Evolutionary conservation across 2,888 invertebrate species (phyloP).

Genomic region (Drosophila quinaria): DNA sequence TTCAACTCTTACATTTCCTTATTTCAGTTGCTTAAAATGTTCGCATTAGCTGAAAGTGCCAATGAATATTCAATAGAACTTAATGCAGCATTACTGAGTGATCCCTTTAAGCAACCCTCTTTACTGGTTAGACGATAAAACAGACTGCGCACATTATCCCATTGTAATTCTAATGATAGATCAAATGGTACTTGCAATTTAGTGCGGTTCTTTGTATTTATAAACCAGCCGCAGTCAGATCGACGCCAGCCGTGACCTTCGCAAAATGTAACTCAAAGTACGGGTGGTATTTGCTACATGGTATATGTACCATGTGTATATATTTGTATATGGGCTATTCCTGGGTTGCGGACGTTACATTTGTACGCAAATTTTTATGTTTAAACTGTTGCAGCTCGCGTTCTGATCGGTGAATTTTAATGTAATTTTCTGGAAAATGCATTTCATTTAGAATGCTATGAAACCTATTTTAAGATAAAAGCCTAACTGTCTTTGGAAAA

Average conservation of each 20-base stretch:
- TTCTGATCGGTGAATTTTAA: too few relatives aligned
- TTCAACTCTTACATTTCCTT: not conserved
- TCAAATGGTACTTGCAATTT: constrained; percentile 64
- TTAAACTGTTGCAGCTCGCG: too few relatives aligned
- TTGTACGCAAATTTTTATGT: too few relatives aligned
- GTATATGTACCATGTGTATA: too few relatives aligned
- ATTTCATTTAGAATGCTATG: too few relatives aligned
- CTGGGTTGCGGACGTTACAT: too few relatives aligned
- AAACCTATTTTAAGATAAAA: too few relatives aligned
- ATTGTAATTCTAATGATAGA: constrained; percentile 57
- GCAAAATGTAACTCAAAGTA: constrained; percentile 26
- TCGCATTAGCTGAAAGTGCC: not conserved
- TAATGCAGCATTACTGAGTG: not conserved
- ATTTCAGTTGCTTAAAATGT: not conserved
- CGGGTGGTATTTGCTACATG: constrained; percentile 2
- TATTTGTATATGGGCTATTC: too few relatives aligned
- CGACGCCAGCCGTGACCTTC: constrained; percentile 63
- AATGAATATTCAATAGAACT: constrained; percentile 5
- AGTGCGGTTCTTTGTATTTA: constrained; percentile 66
- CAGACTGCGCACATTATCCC: constrained; percentile 32
- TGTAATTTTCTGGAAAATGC: too few relatives aligned
- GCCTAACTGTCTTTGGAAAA: too few relatives aligned
- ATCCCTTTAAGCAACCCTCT: not conserved
- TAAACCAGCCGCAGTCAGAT: constrained; percentile 56
- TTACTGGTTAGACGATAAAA: not conserved